These are phyloP conservation scores for Nomada hirtipes DNA, from an alignment of 2,888 invertebrate species.

Conservation along the genomic window DNA sequence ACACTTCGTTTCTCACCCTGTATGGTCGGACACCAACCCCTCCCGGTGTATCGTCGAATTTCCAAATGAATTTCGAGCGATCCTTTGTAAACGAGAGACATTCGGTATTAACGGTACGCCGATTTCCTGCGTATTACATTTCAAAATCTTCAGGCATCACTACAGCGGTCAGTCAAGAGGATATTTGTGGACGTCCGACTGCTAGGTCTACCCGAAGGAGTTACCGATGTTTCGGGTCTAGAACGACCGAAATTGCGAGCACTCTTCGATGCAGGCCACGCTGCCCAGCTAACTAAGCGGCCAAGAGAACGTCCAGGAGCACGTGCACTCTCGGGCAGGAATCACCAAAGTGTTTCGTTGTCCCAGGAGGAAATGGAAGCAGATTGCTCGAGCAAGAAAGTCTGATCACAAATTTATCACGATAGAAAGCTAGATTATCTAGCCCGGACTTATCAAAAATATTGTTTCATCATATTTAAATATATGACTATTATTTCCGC, in stretches of 20 bases:
- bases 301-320: constrained; percentile 32
- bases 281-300: constrained; percentile 64
- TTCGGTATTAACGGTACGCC: constrained; percentile 52
- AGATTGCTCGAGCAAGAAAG: constrained; percentile 53
- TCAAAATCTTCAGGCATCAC: constrained; percentile 67
- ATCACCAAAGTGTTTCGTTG: constrained; percentile 39
- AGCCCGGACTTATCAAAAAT: constrained; percentile 36
- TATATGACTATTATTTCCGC: neutral
- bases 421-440: constrained; percentile 49
- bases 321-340: constrained; percentile 64
- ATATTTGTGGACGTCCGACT: constrained; percentile 63
- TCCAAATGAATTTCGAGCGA: constrained; percentile 28
- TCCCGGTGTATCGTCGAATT: constrained; percentile 24
- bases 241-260: constrained; percentile 56
- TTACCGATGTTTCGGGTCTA: constrained; percentile 49
- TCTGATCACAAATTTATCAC: constrained; percentile 53
- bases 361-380: constrained; percentile 64
- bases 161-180: constrained; percentile 55
- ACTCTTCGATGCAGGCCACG: constrained; percentile 38
- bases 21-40: too few species aligned
- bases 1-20: too few species aligned
- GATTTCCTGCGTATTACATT: constrained; percentile 74
- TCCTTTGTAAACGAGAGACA: constrained; percentile 26
- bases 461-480: neutral
- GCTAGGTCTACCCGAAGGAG: constrained; percentile 53